Percentiles rank a stretch among this genome's conserved stretches.
Conservation (phyloP, 2,888 invertebrate species). For the Willowsia nigromaculata region DNA sequence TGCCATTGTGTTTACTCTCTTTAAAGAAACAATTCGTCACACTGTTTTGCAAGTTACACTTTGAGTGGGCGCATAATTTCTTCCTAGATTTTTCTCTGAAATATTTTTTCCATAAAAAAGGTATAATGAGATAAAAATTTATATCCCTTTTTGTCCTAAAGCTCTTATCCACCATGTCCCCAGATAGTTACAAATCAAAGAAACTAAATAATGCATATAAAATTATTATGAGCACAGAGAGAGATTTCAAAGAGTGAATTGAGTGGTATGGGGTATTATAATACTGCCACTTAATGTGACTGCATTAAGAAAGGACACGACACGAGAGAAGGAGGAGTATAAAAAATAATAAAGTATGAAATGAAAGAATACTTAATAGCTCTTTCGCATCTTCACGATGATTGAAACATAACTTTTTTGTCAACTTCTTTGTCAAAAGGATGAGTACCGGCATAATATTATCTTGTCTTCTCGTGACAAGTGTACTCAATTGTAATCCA, state of each 20-base stretch:
- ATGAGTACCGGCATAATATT: conserved; percentile 62
- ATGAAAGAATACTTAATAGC: conserved; percentile 43
- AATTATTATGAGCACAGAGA: not conserved
- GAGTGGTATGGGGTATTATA: conserved; percentile 27
- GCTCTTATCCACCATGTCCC: conserved; percentile 14
- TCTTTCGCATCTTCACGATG: conserved; percentile 17
- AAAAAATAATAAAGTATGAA: too few species aligned
- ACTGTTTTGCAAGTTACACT: conserved; percentile 13
- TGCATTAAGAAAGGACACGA: conserved; percentile 44
- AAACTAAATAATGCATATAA: conserved; percentile 15
- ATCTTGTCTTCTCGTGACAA: conserved; percentile 69
- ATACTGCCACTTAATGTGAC: not conserved
- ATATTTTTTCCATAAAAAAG: not conserved
- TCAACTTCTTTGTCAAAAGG: conserved; percentile 39
- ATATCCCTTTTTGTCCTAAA: not conserved
- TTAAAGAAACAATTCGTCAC: not conserved
- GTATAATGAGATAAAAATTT: not conserved
- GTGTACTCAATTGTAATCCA: conserved; percentile 64
- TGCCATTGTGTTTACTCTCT: not conserved
- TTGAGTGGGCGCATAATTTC: not conserved
- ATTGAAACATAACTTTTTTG: conserved; percentile 60
- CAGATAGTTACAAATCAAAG: conserved; percentile 42
- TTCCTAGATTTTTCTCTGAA: not conserved
- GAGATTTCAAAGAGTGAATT: conserved; percentile 16
- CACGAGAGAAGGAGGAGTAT: not conserved